Evolutionary conservation across 1,140 invertebrate species (phyloP).

Genomic region (Plutomurus gul): DNA sequence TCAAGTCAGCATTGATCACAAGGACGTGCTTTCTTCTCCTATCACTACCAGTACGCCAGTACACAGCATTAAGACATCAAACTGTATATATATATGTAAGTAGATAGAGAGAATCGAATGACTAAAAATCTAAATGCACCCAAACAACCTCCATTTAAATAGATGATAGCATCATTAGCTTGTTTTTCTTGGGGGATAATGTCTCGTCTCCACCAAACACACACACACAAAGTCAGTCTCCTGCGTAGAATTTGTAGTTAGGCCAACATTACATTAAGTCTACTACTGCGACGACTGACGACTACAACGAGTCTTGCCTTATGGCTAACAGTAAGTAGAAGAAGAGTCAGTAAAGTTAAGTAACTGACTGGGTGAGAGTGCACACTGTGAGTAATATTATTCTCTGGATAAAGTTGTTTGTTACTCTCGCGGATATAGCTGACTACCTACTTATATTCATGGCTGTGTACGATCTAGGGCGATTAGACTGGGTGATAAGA

Average conservation of each 20-base stretch:
- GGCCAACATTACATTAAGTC: too few relatives aligned
- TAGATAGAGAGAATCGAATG: too few relatives aligned
- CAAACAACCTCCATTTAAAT: slow-evolving; percentile 20
- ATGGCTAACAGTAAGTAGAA: too few relatives aligned
- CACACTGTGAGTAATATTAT: too few relatives aligned
- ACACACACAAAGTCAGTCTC: neutral
- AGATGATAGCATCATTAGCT: neutral
- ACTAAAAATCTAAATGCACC: neutral
- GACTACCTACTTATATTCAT: too few relatives aligned
- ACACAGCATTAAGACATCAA: neutral
- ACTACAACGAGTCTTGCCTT: too few relatives aligned
- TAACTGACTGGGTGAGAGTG: too few relatives aligned
- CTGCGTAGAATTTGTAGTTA: neutral
- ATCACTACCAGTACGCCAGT: neutral
- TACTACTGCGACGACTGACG: too few relatives aligned
- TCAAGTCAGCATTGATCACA: neutral
- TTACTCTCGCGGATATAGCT: neutral
- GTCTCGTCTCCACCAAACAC: neutral
- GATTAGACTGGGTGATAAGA: neutral
- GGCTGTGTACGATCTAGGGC: slow-evolving; percentile 22
- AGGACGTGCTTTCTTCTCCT: neutral
- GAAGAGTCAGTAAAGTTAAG: too few relatives aligned
- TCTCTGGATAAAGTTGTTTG: neutral
- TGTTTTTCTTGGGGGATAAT: neutral
- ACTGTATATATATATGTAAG: too few relatives aligned